Percentiles rank a stretch among this genome's conserved stretches.
Conservation (phyloP, 2,113 vertebrate genomes). For the Pardalotus punctatus region DNA sequence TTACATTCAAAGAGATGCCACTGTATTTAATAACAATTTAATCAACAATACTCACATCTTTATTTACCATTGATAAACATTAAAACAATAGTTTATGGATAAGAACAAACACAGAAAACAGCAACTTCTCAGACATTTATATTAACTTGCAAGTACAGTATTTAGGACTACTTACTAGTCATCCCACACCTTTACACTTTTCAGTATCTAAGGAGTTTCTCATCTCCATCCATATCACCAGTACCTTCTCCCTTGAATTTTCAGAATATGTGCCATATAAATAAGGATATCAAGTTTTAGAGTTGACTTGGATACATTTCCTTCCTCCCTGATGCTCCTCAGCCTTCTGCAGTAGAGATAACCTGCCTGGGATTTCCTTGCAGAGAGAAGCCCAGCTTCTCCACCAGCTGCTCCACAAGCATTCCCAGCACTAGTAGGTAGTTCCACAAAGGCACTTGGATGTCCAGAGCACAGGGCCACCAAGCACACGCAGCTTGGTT, state of each 20-base stretch:
- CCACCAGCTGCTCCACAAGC: not conserved
- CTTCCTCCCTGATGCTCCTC: not conserved
- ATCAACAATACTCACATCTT: not conserved
- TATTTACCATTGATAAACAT: slow-evolving; percentile 19
- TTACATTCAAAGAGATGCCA: not conserved
- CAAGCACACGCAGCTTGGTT: not conserved
- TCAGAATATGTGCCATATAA: not conserved
- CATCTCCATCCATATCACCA: not conserved
- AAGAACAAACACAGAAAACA: not conserved
- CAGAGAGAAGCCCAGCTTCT: not conserved
- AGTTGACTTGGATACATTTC: not conserved
- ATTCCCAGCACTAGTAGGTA: not conserved
- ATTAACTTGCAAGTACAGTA: not conserved
- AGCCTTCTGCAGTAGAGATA: not conserved
- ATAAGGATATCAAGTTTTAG: not conserved
- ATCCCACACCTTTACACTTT: not conserved
- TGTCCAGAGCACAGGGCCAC: not conserved
- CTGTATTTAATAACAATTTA: not conserved
- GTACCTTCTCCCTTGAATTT: not conserved
- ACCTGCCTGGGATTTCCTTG: not conserved
- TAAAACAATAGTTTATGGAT: not conserved
- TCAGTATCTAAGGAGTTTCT: not conserved
- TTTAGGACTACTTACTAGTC: not conserved
- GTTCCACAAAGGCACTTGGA: fast-evolving
- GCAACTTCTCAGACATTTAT: not conserved